Percentiles rank a stretch among this genome's conserved stretches.
These are phyloP conservation scores for Theretra japonica DNA, from an alignment of 2,888 invertebrate genomes.

Conservation along the genomic window DNA sequence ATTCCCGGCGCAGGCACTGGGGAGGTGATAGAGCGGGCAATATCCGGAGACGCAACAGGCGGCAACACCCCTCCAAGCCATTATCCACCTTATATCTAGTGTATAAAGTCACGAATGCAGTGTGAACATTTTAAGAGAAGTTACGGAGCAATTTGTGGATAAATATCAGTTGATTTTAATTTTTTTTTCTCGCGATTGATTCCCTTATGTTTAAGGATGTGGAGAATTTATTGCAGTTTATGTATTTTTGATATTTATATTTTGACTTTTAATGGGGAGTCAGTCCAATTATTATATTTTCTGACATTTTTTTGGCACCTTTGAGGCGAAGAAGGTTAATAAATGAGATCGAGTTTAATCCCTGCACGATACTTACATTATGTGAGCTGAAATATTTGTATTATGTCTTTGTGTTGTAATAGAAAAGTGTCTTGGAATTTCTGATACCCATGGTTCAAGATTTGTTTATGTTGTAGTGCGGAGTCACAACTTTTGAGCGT, in stretches of 20 bases:
- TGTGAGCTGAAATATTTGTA: too few relatives aligned
- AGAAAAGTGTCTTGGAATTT: too few relatives aligned
- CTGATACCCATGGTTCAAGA: too few relatives aligned
- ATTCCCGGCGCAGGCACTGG: constrained; percentile 69
- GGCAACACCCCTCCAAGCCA: constrained; percentile 23
- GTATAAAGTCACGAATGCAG: constrained; percentile 1
- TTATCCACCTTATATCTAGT: not conserved
- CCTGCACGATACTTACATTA: too few relatives aligned
- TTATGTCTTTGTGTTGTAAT: too few relatives aligned
- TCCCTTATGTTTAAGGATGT: constrained; percentile 11
- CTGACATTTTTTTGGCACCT: too few relatives aligned
- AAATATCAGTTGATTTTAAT: constrained; percentile 51
- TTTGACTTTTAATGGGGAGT: not conserved
- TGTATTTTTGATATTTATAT: not conserved
- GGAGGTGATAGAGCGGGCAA: constrained; percentile 69
- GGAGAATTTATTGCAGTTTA: not conserved
- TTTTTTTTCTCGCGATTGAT: constrained; percentile 41
- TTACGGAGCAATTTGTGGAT: constrained; percentile 43
- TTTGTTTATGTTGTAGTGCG: too few relatives aligned
- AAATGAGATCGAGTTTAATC: too few relatives aligned
- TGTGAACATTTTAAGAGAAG: not conserved
- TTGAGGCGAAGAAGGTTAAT: too few relatives aligned
- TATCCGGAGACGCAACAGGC: constrained; percentile 81
- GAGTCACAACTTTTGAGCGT: too few relatives aligned
- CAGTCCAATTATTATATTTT: too few relatives aligned